Conservation (phyloP, 1,140 invertebrate genomes). For the Brachystomella parvula region DNA sequence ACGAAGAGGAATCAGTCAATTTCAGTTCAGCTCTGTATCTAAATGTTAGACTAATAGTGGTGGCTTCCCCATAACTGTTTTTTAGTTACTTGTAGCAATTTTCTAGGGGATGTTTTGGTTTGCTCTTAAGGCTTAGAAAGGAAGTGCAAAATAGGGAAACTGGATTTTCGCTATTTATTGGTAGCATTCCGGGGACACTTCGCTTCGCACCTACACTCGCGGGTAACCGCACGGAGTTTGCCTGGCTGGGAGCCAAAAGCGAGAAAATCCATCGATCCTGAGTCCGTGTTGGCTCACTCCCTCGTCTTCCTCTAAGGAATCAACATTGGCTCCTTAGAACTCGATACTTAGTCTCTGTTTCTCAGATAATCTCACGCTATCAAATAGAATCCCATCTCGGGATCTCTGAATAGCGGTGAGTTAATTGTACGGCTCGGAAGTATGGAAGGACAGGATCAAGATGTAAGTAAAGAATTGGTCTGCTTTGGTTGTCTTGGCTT, state of each 20-base stretch:
- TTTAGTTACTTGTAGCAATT: not conserved
- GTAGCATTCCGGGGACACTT: no score
- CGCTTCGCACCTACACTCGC: not conserved
- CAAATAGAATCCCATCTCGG: not conserved
- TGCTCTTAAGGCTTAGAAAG: not conserved
- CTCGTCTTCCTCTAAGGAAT: not conserved
- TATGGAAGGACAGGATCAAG: no score
- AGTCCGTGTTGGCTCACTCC: conserved; percentile 11
- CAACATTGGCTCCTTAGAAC: not conserved
- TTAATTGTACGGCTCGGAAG: no score
- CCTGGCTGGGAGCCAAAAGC: not conserved
- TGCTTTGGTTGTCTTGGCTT: not conserved
- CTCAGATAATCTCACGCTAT: not conserved
- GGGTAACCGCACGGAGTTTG: not conserved
- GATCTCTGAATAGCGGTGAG: not conserved
- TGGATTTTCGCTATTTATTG: not conserved
- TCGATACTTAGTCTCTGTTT: not conserved
- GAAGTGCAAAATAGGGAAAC: not conserved
- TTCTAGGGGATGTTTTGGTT: not conserved
- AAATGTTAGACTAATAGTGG: not conserved
- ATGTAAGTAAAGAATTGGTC: no score
- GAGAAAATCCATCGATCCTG: conserved; percentile 7
- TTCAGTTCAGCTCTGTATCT: not conserved
- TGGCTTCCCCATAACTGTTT: not conserved
- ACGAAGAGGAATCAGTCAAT: not conserved